Conservation (phyloP, 2,113 vertebrate genomes). For the Xiphophorus couchianus region DNA sequence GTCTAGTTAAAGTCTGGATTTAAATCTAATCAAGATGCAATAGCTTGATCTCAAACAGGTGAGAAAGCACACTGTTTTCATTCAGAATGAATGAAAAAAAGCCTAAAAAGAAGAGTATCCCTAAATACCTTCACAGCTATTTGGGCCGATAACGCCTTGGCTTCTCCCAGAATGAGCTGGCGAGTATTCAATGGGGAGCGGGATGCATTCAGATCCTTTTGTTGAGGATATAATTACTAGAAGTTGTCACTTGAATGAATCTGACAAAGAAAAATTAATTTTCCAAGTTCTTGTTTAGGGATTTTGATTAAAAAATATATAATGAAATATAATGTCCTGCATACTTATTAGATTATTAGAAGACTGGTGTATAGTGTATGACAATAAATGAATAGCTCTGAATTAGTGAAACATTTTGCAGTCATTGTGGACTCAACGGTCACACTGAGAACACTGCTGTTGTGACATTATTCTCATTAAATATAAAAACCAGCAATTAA, state of each 20-base stretch:
- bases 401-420: slow-evolving; percentile 9
- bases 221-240: neutral
- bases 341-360: slow-evolving; percentile 14
- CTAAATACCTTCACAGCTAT: neutral
- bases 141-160: neutral
- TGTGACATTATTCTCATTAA: slow-evolving; percentile 37
- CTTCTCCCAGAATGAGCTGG: neutral
- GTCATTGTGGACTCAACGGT: slow-evolving; percentile 8
- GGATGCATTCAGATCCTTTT: neutral
- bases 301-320: neutral
- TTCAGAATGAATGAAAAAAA: neutral
- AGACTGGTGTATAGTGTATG: neutral
- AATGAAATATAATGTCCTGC: neutral
- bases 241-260: neutral
- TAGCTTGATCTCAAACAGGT: neutral
- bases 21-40: neutral
- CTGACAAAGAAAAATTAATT: neutral
- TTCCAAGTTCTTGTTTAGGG: neutral
- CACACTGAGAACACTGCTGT: slow-evolving; percentile 17
- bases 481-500: slow-evolving; percentile 37
- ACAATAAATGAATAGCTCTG: slow-evolving; percentile 31
- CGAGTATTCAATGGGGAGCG: neutral
- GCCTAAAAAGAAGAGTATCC: neutral
- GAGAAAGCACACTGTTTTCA: neutral
- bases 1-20: neutral